Conservation (phyloP, 92 coral and sea anemone species). For the Palythoa grandiflora region DNA sequence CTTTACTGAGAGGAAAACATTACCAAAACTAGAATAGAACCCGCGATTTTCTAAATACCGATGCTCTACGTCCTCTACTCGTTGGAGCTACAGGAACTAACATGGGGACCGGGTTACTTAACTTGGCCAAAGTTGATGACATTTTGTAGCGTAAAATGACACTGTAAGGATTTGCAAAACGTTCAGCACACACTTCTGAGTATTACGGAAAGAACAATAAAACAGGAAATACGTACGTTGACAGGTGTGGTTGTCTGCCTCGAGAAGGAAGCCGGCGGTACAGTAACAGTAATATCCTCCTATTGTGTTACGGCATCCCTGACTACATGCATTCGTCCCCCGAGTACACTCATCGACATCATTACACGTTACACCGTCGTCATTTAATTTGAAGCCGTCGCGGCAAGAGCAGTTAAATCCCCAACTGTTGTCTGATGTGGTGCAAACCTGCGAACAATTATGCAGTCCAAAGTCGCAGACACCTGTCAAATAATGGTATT, state of each 20-base stretch:
- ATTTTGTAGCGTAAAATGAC: too few relatives aligned
- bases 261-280: constrained; percentile 39
- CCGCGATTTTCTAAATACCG: too few relatives aligned
- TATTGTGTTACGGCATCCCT: constrained; percentile 16
- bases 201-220: neutral
- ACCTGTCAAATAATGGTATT: neutral
- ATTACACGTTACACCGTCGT: neutral
- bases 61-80: too few relatives aligned
- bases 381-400: neutral
- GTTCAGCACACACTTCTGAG: too few relatives aligned
- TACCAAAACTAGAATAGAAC: too few relatives aligned
- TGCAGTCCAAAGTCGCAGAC: constrained; percentile 33
- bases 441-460: constrained; percentile 29
- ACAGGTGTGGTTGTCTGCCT: constrained; percentile 23
- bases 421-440: neutral
- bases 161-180: too few relatives aligned
- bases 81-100: too few relatives aligned
- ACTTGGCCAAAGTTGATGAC: too few relatives aligned
- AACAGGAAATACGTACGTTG: constrained; percentile 3
- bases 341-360: constrained; percentile 28
- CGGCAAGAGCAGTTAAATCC: constrained; percentile 42
- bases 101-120: too few relatives aligned
- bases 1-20: too few relatives aligned
- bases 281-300: constrained; percentile 39
- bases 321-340: neutral